Base-by-base conservation (phyloP, 2,113 vertebrate genomes). In the Taurulus bubalis region DNA sequence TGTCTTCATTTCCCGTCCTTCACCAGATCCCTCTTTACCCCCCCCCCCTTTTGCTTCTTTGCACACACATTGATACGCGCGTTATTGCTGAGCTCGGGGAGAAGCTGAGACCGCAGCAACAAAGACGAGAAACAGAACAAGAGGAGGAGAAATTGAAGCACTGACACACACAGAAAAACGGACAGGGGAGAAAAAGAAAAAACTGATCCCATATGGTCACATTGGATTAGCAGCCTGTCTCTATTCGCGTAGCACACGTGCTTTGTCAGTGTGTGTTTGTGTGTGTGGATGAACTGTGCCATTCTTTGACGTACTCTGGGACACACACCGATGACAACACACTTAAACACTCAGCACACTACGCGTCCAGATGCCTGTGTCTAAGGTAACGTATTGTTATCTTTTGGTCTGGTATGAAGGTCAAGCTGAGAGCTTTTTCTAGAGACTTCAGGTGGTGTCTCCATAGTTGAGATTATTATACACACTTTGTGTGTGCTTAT, bases 341-440 rank as follows among this genome's bases (percentile, higher is more conserved):
- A 68, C 75, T 77, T 51, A 12, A 63, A 65, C 6, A 75, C 49
- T 70, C 26, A 66, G 60, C 85, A 65, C 77, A 51, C 75, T 53
- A 1, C 28, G 70, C 36, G 62, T 78, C 82, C 93, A 63, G 89
- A 95, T 95, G 93, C 93, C 94, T 11, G 89, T 94, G 76, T 94
- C 87, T 63, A 94, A 95, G 94, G 93, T 94, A 94, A 85, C 45
- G 75, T 83, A 67, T 34, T 30, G 14, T 22, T 53, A 6, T 66
- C 24, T 67, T 75, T 76, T 71, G 20, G 36, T 18, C 59, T 77
- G 53, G 51, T 79, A 3, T 49, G 74, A 85, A 87, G 82, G 75
- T 91, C 71, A 85, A 36, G 24, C 45, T 36, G 8, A n/a, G 63
- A 51, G 76, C 36, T 67, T 14, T 71, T 78, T 85, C n/a, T 36